Evolutionary conservation across 2,113 vertebrate genomes (phyloP).

Genomic region (Rynchops niger): DNA sequence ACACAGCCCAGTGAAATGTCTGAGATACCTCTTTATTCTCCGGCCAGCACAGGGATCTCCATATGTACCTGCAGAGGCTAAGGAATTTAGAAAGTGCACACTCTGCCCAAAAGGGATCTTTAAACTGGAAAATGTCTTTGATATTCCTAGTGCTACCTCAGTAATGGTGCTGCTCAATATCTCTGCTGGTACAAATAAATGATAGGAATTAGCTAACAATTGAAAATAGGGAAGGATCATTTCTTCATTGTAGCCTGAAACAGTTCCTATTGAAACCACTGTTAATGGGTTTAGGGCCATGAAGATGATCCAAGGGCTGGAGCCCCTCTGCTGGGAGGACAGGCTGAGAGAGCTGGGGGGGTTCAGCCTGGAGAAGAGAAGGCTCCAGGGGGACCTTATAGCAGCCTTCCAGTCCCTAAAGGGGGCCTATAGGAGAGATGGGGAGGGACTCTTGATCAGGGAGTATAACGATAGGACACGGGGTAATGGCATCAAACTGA

Average conservation of each 20-base stretch:
- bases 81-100: background rate
- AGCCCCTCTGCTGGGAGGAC: too few relatives aligned
- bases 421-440: too few relatives aligned
- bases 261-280: background rate
- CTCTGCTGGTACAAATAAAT: background rate
- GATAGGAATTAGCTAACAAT: background rate
- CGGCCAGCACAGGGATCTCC: background rate
- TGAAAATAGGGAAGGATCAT: background rate
- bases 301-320: too few relatives aligned
- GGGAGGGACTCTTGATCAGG: too few relatives aligned
- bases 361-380: too few relatives aligned
- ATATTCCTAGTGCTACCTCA: background rate
- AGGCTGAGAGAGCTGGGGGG: too few relatives aligned
- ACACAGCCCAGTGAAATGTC: background rate
- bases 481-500: too few relatives aligned
- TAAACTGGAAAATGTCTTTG: background rate
- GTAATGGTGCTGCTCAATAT: background rate
- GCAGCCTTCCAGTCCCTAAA: too few relatives aligned
- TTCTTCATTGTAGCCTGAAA: background rate
- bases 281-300: too few relatives aligned
- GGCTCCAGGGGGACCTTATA: too few relatives aligned
- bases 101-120: background rate
- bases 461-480: too few relatives aligned
- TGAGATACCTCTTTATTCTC: background rate
- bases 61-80: background rate